Evolutionary conservation across 2,113 vertebrate genomes (phyloP).

Genomic region (Proteles cristata): DNA sequence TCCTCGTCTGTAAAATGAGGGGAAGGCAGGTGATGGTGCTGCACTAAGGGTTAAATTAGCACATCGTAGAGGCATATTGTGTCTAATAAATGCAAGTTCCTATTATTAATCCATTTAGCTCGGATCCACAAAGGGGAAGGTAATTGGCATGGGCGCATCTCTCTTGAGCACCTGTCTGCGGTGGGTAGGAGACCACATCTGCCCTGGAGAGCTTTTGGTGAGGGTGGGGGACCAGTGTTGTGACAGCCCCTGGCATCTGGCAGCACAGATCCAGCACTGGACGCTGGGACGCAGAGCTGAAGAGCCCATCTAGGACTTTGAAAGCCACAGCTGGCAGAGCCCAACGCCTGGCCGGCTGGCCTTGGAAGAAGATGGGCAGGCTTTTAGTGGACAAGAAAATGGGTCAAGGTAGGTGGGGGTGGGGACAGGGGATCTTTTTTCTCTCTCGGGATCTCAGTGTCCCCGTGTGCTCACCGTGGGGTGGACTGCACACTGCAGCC

Average conservation of each 20-base stretch:
- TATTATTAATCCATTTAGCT: not conserved
- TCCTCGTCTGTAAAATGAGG: not conserved
- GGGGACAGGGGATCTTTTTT: not conserved
- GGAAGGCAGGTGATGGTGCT: not conserved
- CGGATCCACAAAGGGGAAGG: not conserved
- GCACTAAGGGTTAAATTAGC: not conserved
- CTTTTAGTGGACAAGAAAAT: not conserved
- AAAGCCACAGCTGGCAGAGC: not conserved
- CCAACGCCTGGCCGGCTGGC: not conserved
- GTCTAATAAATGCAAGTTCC: not conserved
- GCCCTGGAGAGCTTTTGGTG: not conserved
- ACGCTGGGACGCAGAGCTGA: not conserved
- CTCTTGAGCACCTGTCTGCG: not conserved
- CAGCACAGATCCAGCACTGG: fast-evolving
- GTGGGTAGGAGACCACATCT: fast-evolving
- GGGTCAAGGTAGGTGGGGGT: not conserved
- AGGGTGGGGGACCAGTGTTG: not conserved
- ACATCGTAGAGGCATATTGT: fast-evolving
- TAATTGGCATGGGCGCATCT: too few species aligned
- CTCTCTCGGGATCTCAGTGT: not conserved
- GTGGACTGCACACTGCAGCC: not conserved
- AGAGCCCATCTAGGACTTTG: not conserved
- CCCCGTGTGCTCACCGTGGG: not conserved
- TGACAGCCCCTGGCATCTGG: not conserved
- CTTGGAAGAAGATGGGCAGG: not conserved